phyloP scores from a whole-genome alignment of 2,113 vertebrate species.

The Puntigrus tetrazona region DNA sequence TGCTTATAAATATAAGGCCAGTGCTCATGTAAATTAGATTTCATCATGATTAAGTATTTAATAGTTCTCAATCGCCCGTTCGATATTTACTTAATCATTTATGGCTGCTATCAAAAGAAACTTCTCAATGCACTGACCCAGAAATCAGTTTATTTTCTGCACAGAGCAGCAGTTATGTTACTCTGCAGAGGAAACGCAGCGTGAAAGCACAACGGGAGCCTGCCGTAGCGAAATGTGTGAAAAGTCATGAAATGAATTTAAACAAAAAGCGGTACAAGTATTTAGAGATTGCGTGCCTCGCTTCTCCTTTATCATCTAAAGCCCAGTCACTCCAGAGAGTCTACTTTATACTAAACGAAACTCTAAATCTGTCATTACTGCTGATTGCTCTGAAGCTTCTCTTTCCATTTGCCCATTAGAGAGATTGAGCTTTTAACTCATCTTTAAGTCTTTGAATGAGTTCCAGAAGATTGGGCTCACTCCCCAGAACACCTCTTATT shows the following conservation, averaged over 20 bases:
- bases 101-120: background rate
- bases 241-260: background rate
- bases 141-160: background rate
- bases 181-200: background rate
- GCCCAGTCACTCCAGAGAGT: background rate
- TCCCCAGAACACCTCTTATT: background rate
- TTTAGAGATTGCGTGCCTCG: background rate
- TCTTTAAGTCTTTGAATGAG: conserved; percentile 18
- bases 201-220: background rate
- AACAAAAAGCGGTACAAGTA: background rate
- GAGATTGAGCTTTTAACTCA: conserved; percentile 11
- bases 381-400: conserved; percentile 26
- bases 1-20: background rate
- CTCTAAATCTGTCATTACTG: background rate
- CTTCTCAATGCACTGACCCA: background rate
- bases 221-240: background rate
- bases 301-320: conserved; percentile 14
- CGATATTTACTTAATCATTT: background rate
- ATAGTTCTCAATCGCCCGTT: background rate
- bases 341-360: conserved; percentile 9
- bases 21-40: conserved; percentile 3
- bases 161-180: background rate
- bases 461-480: background rate
- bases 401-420: background rate
- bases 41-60: conserved; percentile 4